phyloP scores from a whole-genome alignment of 2,888 invertebrate species.

The Clusia tigrina region DNA sequence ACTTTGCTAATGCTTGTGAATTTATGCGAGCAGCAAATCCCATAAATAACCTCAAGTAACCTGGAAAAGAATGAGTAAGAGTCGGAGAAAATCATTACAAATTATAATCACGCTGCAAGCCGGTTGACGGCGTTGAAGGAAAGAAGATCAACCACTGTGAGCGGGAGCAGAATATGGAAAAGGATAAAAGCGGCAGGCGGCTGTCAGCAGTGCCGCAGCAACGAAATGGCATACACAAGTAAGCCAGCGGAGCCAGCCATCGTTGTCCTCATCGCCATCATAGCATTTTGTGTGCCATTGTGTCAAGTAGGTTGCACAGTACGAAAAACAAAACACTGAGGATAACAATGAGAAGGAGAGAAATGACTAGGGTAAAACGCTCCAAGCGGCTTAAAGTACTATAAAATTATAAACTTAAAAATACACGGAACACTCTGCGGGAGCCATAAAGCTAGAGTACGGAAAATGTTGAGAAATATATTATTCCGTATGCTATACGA shows the following conservation, averaged over 20 bases:
- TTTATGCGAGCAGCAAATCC: too few relatives aligned
- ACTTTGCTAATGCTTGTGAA: too few relatives aligned
- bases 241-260: slow-evolving; percentile 21
- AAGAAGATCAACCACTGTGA: slow-evolving; percentile 5
- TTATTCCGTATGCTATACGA: too few relatives aligned
- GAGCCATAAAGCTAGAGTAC: not conserved
- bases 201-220: slow-evolving; percentile 23
- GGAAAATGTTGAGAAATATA: too few relatives aligned
- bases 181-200: not conserved
- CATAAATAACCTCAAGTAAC: not conserved
- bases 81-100: not conserved
- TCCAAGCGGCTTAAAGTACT: slow-evolving; percentile 49
- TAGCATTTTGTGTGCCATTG: slow-evolving; percentile 60
- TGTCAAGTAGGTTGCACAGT: slow-evolving; percentile 50
- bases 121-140: too few relatives aligned
- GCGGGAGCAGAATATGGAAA: slow-evolving; percentile 8
- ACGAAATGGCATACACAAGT: slow-evolving; percentile 44
- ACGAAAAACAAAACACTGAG: slow-evolving; percentile 26
- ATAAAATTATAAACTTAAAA: slow-evolving; percentile 26
- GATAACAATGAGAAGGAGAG: slow-evolving; percentile 25
- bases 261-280: too few relatives aligned
- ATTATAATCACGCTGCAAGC: not conserved
- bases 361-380: too few relatives aligned
- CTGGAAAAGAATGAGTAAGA: not conserved
- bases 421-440: not conserved